These are phyloP conservation scores for Hippopotamyrus pictus DNA, from an alignment of 2,797 vertebrate genomes.

Conservation along the genomic window DNA sequence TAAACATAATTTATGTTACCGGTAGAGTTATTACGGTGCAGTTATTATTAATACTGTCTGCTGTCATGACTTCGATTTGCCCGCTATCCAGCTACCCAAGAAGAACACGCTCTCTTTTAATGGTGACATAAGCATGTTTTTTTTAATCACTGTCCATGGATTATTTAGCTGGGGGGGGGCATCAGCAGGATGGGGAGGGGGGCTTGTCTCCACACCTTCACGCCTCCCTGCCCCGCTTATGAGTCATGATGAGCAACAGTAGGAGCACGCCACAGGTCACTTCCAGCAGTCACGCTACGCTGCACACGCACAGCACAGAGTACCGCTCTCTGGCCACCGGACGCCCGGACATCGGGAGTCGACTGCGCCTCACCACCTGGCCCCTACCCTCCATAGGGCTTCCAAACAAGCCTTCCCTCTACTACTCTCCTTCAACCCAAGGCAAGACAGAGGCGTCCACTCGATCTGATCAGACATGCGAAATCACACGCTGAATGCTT, in stretches of 20 bases:
- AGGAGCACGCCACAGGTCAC: neutral
- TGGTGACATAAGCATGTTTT: constrained; percentile 26
- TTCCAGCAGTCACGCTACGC: neutral
- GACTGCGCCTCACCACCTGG: neutral
- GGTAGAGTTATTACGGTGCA: neutral
- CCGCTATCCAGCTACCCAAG: neutral
- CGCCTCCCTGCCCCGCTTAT: neutral
- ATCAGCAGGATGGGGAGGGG: neutral
- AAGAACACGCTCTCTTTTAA: constrained; percentile 19
- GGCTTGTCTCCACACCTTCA: constrained; percentile 14
- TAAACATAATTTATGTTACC: neutral
- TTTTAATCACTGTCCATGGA: constrained; percentile 18
- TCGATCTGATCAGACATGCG: neutral
- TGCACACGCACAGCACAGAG: neutral
- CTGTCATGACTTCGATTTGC: neutral
- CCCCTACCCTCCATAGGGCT: neutral
- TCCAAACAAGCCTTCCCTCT: neutral
- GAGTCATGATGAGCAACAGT: constrained; percentile 6
- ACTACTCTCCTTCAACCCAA: no score
- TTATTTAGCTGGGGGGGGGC: constrained; percentile 21
- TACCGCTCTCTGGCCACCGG: neutral
- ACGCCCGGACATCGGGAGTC: neutral
- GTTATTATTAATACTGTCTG: neutral
- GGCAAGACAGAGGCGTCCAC: neutral
- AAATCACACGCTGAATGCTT: neutral